Conservation (phyloP, 2,888 invertebrate genomes). For the Drosophila nigritarsus region DNA sequence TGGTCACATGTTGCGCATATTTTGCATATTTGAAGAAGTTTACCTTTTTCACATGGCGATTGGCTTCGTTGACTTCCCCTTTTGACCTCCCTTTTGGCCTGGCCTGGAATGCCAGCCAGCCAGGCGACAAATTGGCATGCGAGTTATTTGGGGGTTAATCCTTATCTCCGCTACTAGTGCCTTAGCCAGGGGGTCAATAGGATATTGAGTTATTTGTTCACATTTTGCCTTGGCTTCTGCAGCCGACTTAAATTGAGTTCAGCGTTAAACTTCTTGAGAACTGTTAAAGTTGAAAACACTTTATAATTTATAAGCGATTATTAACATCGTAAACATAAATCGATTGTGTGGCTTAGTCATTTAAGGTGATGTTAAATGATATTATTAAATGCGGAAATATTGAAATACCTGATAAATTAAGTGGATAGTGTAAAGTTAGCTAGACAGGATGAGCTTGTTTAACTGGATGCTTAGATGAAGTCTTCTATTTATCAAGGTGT, state of each 20-base stretch:
- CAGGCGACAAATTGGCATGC: slow-evolving; percentile 16
- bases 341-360: background rate
- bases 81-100: background rate
- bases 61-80: slow-evolving; percentile 15
- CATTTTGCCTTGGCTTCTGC: background rate
- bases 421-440: background rate
- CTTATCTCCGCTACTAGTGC: background rate
- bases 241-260: background rate
- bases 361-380: background rate
- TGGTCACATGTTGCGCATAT: slow-evolving; percentile 5
- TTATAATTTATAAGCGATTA: background rate
- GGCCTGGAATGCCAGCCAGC: slow-evolving; percentile 14
- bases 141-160: slow-evolving; percentile 6
- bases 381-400: background rate
- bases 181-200: background rate
- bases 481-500: background rate
- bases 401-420: background rate
- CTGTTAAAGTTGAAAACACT: background rate
- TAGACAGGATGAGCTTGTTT: background rate
- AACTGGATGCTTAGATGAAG: background rate
- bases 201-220: slow-evolving; percentile 6
- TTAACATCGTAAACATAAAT: background rate
- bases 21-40: slow-evolving; percentile 25
- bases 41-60: slow-evolving; percentile 27
- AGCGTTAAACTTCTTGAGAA: slow-evolving; percentile 1